Evolutionary conservation across 2,888 invertebrate species (phyloP).

Genomic region (Troides helena): DNA sequence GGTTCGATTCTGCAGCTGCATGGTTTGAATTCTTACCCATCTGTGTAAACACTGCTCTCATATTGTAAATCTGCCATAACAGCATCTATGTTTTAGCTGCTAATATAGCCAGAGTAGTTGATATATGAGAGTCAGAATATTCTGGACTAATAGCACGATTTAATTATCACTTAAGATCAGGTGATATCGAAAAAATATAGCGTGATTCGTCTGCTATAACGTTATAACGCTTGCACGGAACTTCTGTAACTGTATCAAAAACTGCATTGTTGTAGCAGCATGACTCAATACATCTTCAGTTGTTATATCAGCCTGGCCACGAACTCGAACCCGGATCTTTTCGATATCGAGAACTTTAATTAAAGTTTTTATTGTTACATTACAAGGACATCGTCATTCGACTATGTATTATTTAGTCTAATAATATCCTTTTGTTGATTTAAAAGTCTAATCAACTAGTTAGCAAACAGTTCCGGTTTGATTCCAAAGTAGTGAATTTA

Average conservation of each 20-base stretch:
- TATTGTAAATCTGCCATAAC: too few species aligned
- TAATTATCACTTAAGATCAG: too few species aligned
- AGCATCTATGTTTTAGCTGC: too few species aligned
- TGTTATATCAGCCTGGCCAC: neutral
- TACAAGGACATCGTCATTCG: neutral
- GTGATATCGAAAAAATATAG: neutral
- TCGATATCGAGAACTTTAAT: neutral
- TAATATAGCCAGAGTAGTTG: too few species aligned
- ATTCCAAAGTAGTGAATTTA: neutral
- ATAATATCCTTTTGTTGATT: neutral
- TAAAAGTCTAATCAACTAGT: neutral
- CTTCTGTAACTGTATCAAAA: conserved; percentile 26
- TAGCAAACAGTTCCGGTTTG: too few species aligned
- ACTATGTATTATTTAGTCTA: too few species aligned
- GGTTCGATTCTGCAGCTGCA: too few species aligned
- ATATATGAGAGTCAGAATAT: too few species aligned
- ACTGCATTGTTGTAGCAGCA: conserved; percentile 17
- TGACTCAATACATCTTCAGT: conserved; percentile 16
- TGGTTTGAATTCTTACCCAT: too few species aligned
- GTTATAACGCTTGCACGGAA: conserved; percentile 5
- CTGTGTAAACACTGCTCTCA: too few species aligned
- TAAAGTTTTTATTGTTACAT: neutral
- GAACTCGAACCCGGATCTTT: conserved; percentile 23
- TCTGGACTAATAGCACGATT: neutral
- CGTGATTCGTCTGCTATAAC: conserved; percentile 5